These are phyloP conservation scores for Nasonia oneida DNA, from an alignment of 2,888 invertebrate species.

Conservation along the genomic window DNA sequence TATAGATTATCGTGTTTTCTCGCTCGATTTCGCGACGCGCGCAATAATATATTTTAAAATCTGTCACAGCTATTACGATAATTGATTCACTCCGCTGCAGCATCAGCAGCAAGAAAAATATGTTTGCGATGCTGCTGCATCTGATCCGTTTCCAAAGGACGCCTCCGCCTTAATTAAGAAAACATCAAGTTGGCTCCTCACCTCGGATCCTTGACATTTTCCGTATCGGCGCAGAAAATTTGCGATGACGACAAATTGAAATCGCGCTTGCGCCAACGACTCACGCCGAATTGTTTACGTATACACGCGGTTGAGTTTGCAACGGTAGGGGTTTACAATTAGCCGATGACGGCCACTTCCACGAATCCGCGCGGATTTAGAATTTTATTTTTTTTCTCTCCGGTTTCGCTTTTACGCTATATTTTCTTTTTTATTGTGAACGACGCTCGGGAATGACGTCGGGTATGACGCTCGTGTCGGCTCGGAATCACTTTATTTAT, in stretches of 20 bases:
- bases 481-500: too few species aligned
- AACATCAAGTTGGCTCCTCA: neutral
- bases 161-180: neutral
- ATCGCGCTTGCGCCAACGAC: neutral
- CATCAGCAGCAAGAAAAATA: too few species aligned
- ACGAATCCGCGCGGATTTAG: neutral
- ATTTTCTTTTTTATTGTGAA: neutral
- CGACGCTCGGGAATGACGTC: neutral
- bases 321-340: conserved; percentile 9
- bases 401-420: neutral
- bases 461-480: neutral
- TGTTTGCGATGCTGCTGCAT: too few species aligned
- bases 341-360: conserved; percentile 6
- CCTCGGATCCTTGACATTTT: neutral
- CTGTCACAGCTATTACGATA: too few species aligned
- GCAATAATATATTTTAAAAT: neutral
- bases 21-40: neutral
- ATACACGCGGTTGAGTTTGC: neutral
- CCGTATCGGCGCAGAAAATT: neutral
- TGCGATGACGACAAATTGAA: conserved; percentile 4
- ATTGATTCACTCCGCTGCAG: too few species aligned
- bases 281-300: conserved; percentile 30
- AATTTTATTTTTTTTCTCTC: conserved; percentile 4
- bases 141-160: too few species aligned
- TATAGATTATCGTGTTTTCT: neutral